Evolutionary conservation across 2,797 vertebrate genomes (phyloP).

Genomic region (Echeneis naucrates): DNA sequence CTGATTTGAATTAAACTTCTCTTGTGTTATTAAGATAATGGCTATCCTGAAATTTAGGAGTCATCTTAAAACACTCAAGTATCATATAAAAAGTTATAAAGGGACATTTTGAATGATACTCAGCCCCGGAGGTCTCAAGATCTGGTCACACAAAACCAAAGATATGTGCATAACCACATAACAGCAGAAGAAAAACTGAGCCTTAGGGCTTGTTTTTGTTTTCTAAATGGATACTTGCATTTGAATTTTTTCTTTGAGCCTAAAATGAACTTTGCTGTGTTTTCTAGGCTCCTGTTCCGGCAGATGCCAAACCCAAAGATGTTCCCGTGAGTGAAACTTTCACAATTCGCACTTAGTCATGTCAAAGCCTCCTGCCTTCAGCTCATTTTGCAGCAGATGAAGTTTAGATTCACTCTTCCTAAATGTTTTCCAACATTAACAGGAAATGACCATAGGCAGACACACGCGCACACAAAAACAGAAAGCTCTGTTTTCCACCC

Average conservation of each 20-base stretch:
- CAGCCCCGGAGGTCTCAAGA: background rate
- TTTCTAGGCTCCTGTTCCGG: conserved; percentile 63
- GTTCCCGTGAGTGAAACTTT: conserved; percentile 71
- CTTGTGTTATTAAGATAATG: no score
- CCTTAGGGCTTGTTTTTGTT: background rate
- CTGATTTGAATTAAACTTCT: background rate
- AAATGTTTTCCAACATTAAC: background rate
- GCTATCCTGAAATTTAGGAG: no score
- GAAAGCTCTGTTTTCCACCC: conserved; percentile 33
- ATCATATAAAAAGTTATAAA: background rate
- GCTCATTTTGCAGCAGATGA: background rate
- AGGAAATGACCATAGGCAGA: background rate
- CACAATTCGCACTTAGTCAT: background rate
- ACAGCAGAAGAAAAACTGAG: background rate
- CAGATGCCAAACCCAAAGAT: conserved; percentile 70
- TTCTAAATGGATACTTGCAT: background rate
- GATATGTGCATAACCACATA: background rate
- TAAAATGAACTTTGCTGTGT: background rate
- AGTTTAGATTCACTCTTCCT: background rate
- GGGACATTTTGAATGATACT: background rate
- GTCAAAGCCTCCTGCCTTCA: background rate
- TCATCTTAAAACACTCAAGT: background rate
- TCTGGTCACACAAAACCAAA: background rate
- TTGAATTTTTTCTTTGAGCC: background rate
- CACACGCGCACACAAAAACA: background rate